A percentile compares a stretch with the other conserved stretches of the same genome.
These are phyloP conservation scores for Botia kubotai DNA, from an alignment of 2,797 vertebrate species.

Conservation along the genomic window DNA sequence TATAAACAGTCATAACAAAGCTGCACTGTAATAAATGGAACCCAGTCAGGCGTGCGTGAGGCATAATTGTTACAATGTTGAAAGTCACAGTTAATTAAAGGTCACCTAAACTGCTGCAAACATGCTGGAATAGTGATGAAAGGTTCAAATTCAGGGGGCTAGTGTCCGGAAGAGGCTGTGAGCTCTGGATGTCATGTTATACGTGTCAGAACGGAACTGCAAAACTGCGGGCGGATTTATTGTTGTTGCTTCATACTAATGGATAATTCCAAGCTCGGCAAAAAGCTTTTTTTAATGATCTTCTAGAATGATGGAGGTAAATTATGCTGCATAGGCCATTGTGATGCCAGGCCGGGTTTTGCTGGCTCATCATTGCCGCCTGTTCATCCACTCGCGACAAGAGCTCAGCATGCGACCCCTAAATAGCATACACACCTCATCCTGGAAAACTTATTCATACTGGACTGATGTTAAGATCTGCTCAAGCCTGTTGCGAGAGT, in stretches of 20 bases:
- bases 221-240: constrained; percentile 24
- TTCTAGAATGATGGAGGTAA: constrained; percentile 22
- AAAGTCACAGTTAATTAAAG: constrained; percentile 66
- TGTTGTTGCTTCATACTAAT: constrained; percentile 38
- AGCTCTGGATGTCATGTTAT: constrained; percentile 1
- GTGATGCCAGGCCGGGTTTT: constrained; percentile 45
- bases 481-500: neutral
- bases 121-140: constrained; percentile 46
- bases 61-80: constrained; percentile 64
- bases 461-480: constrained; percentile 17
- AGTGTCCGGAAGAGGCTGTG: constrained; percentile 36
- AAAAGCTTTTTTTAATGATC: constrained; percentile 52
- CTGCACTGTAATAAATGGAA: constrained; percentile 59
- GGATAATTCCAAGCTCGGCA: constrained; percentile 41
- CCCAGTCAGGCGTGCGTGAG: constrained; percentile 52
- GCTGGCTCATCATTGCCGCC: constrained; percentile 45
- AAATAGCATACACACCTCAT: neutral
- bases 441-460: constrained; percentile 12
- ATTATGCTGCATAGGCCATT: constrained; percentile 41
- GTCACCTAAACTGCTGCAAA: constrained; percentile 60
- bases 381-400: constrained; percentile 28
- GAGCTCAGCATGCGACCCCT: neutral
- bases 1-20: constrained; percentile 63
- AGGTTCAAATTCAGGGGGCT: constrained; percentile 7
- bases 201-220: constrained; percentile 10